These are phyloP conservation scores for Eremobia ochroleuca DNA, from an alignment of 2,888 invertebrate genomes.

Conservation along the genomic window DNA sequence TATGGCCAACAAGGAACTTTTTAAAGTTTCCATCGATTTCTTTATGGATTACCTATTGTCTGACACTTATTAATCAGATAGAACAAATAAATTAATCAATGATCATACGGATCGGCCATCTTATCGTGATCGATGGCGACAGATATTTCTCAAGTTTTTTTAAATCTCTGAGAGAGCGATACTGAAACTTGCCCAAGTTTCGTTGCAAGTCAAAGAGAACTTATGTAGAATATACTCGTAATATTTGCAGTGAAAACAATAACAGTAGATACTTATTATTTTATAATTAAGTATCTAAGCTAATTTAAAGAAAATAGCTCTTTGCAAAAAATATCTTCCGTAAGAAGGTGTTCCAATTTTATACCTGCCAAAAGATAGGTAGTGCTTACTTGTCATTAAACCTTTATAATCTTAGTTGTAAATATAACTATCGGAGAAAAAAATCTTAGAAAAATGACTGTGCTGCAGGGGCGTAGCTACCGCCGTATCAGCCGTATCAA, in stretches of 20 bases:
- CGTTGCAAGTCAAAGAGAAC: not conserved
- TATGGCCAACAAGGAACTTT: conserved; percentile 34
- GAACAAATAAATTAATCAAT: conserved; percentile 22
- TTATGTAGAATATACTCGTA: not conserved
- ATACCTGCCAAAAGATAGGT: not conserved
- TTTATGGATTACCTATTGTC: conserved; percentile 27
- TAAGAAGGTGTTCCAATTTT: not conserved
- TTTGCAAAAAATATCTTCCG: not conserved
- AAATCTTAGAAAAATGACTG: too few relatives aligned
- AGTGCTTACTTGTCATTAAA: not conserved
- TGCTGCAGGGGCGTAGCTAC: too few relatives aligned
- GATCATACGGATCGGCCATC: not conserved
- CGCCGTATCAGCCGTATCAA: too few relatives aligned
- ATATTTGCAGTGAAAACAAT: not conserved
- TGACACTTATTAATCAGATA: conserved; percentile 24
- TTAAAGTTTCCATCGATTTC: not conserved
- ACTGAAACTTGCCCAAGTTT: not conserved
- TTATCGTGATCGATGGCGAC: not conserved
- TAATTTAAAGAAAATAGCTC: not conserved
- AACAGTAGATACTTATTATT: not conserved
- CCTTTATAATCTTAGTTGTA: not conserved
- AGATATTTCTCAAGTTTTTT: not conserved
- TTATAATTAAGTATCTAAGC: not conserved
- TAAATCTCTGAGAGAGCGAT: not conserved
- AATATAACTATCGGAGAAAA: too few relatives aligned